These are phyloP conservation scores for Tetragonisca angustula DNA, from an alignment of 2,888 invertebrate genomes.

Conservation along the genomic window DNA sequence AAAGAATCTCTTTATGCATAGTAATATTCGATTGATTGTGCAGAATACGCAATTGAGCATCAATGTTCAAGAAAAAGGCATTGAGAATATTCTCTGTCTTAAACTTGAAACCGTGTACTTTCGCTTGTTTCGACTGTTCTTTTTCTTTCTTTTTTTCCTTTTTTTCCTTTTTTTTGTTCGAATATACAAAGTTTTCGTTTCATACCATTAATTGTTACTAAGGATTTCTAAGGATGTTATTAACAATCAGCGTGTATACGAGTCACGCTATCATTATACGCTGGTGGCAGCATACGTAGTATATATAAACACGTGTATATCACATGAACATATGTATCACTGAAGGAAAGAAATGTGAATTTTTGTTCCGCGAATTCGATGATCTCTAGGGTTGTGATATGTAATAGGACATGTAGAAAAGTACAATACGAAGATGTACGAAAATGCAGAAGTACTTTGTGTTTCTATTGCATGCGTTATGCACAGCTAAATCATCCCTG, in stretches of 20 bases:
- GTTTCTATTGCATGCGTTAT: slow-evolving; percentile 36
- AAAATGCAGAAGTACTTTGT: slow-evolving; percentile 21
- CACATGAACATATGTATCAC: background rate
- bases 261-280: slow-evolving; percentile 50
- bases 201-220: slow-evolving; percentile 2
- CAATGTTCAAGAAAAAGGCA: slow-evolving; percentile 56
- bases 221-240: slow-evolving; percentile 6
- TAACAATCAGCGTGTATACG: slow-evolving; percentile 26
- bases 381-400: slow-evolving; percentile 2
- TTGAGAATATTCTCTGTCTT: slow-evolving; percentile 19
- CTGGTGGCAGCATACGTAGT: slow-evolving; percentile 71
- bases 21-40: slow-evolving; percentile 64
- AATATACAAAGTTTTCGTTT: slow-evolving; percentile 9
- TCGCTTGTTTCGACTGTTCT: background rate
- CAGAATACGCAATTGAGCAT: slow-evolving; percentile 66
- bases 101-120: slow-evolving; percentile 15
- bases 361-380: background rate
- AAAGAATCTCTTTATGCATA: slow-evolving; percentile 61
- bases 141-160: background rate
- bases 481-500: slow-evolving; percentile 5
- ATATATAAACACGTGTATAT: background rate
- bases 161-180: background rate
- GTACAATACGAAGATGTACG: slow-evolving; percentile 19
- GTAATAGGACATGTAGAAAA: slow-evolving; percentile 8
- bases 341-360: background rate